A percentile compares a stretch with the other conserved stretches of the same genome.
These are phyloP conservation scores for Salpingus planirostris DNA, from an alignment of 2,888 invertebrate genomes.

Conservation along the genomic window DNA sequence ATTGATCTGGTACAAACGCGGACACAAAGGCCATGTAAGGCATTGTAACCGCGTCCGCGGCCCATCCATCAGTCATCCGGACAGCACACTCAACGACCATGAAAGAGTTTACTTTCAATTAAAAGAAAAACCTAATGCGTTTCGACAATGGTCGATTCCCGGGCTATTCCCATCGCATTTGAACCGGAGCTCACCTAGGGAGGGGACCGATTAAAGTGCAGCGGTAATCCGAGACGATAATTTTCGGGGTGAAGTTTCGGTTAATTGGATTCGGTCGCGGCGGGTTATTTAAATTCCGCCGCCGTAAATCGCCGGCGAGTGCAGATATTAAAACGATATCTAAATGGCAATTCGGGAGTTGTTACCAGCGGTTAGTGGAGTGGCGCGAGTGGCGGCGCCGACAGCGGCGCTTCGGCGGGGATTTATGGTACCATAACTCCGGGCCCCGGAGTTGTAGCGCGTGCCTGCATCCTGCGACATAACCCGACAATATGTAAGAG, in stretches of 20 bases:
- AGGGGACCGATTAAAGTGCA: no score
- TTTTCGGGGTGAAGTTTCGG: no score
- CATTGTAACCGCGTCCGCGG: constrained; percentile 29
- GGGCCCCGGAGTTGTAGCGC: constrained; percentile 27
- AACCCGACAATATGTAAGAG: constrained; percentile 29
- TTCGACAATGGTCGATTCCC: no score
- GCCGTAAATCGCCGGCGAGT: not conserved
- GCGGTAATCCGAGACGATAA: no score
- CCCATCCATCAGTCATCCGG: constrained; percentile 35
- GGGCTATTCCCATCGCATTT: no score
- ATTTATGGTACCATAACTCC: constrained; percentile 34
- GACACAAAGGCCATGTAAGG: constrained; percentile 32
- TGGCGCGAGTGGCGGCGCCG: constrained; percentile 35
- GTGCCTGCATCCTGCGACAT: constrained; percentile 28
- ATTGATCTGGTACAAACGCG: constrained; percentile 28
- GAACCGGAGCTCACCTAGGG: no score
- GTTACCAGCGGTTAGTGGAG: constrained; percentile 40
- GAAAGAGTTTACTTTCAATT: constrained; percentile 35
- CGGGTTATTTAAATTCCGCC: no score
- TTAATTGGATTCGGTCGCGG: no score
- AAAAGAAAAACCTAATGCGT: constrained; percentile 24
- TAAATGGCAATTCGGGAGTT: constrained; percentile 40
- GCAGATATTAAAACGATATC: no score
- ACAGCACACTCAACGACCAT: constrained; percentile 32
- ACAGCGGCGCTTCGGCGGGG: constrained; percentile 33